Base-by-base conservation (phyloP, 2,888 invertebrate species). In the Ischnus inquisitorius region DNA sequence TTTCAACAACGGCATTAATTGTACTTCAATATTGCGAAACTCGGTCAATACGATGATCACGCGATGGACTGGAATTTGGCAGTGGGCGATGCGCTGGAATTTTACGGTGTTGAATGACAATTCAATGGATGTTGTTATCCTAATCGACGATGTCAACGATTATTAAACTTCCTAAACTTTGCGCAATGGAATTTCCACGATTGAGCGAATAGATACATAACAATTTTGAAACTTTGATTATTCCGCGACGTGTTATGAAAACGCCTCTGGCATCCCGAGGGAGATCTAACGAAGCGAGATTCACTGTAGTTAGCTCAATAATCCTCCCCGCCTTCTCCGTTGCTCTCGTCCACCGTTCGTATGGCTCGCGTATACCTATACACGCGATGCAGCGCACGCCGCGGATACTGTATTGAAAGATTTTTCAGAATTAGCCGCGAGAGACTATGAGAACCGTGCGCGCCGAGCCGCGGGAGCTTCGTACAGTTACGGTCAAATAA, bases 381-480 rank as follows among this genome's bases (percentile, higher is more conserved):
- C 22, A 22, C 0, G 1, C 8, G 16, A n/a, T 54, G 3, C 14
- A 5, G 12, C 25, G 19, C 1, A 34, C 34, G 34, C 34, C 6
- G 57, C 25, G 14, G 25, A 22, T 25, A n/a, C 60, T 79, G 71
- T 82, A 82, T 76, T 75, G 71, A 71, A 84, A 75, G 82, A 84
- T 84, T 84, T 84, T 84, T 84, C 71, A 82, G 84, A 81, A 79
- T 84, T 84, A 84, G 71, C 78, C 65, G 12, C 16, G 28, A 16
- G 25, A n/a, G 34, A 64, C 51, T 34, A 41, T 12, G 57, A 5
- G 34, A 57, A 22, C 10, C n/a, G n/a, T n/a, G 14, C n/a, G 19
- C 22, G 43, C 14, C 12, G 41, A 78, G 28, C 25, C 28, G 25
- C 1, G 41, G 67, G 16, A 57, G 62, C 64, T n/a, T 64, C 41